phyloP scores from a whole-genome alignment of 2,888 invertebrate genomes.

The Dryomyza anilis region DNA sequence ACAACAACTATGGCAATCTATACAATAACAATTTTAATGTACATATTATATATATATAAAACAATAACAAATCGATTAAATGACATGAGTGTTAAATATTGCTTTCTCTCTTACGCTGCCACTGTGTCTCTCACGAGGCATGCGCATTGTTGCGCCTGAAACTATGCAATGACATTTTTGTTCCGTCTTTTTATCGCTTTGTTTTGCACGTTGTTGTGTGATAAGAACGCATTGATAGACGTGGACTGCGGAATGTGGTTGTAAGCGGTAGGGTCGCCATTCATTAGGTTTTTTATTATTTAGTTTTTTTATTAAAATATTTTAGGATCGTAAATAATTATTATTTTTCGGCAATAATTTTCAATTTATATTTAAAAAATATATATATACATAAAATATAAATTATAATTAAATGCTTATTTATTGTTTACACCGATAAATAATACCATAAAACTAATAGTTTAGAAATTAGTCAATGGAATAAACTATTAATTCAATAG shows the following conservation, averaged over 20 bases:
- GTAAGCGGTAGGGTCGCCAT: not conserved
- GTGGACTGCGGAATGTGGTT: not conserved
- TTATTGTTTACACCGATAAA: too few relatives aligned
- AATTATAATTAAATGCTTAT: too few relatives aligned
- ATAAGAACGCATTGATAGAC: not conserved
- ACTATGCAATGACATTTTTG: constrained; percentile 33
- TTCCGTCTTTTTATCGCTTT: not conserved
- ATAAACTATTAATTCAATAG: too few relatives aligned
- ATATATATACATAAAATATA: too few relatives aligned
- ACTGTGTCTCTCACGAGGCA: constrained; percentile 25
- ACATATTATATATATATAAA: not conserved
- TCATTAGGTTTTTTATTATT: too few relatives aligned
- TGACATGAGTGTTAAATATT: not conserved
- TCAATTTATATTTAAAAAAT: too few relatives aligned
- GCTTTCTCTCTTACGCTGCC: not conserved
- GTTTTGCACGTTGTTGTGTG: not conserved
- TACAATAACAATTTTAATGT: not conserved
- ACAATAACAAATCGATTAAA: constrained; percentile 37
- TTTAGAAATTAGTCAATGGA: too few relatives aligned
- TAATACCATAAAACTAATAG: too few relatives aligned
- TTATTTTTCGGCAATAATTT: too few relatives aligned
- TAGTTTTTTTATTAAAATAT: too few relatives aligned
- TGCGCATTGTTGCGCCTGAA: constrained; percentile 23
- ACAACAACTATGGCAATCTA: not conserved
- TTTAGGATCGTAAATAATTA: too few relatives aligned